These are phyloP conservation scores for Alcis repandata DNA, from an alignment of 2,888 invertebrate genomes.

Conservation along the genomic window DNA sequence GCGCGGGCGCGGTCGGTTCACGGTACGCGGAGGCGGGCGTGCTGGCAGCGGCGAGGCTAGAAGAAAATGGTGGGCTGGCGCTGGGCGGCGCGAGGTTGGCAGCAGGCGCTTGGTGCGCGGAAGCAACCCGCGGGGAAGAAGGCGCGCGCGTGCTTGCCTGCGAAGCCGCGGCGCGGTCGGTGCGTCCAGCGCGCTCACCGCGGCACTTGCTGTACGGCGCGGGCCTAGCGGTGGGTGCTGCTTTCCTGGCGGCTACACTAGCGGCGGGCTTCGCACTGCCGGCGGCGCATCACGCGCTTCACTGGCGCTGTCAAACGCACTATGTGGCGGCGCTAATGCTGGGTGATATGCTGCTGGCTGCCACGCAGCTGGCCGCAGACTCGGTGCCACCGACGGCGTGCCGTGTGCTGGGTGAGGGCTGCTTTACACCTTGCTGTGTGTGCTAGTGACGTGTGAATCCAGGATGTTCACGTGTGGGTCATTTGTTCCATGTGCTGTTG, in stretches of 20 bases:
- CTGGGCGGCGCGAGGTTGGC: conserved; percentile 76
- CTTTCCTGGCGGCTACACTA: conserved; percentile 93
- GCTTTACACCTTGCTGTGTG: neutral
- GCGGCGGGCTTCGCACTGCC: conserved; percentile 93
- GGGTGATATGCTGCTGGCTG: conserved; percentile 92
- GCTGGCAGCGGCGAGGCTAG: conserved; percentile 77
- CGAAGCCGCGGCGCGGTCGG: conserved; percentile 85
- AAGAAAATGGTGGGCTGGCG: conserved; percentile 84
- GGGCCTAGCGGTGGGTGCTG: conserved; percentile 92
- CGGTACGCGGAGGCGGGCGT: conserved; percentile 87
- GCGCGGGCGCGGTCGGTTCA: conserved; percentile 66
- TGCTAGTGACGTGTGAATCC: conserved; percentile 9
- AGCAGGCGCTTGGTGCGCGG: conserved; percentile 80
- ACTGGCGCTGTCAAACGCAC: conserved; percentile 96
- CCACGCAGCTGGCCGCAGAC: conserved; percentile 90
- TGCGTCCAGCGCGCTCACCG: conserved; percentile 78
- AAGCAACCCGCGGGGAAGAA: conserved; percentile 76
- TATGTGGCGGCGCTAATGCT: conserved; percentile 94
- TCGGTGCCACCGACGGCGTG: conserved; percentile 88
- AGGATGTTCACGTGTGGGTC: conserved; percentile 33
- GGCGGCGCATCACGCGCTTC: conserved; percentile 93
- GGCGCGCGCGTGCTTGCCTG: conserved; percentile 71
- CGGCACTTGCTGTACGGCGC: conserved; percentile 92
- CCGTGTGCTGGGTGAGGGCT: conserved; percentile 89
- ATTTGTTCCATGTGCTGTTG: conserved; percentile 61